phyloP scores from a whole-genome alignment of 2,797 vertebrate species.

The Falco berigora region DNA sequence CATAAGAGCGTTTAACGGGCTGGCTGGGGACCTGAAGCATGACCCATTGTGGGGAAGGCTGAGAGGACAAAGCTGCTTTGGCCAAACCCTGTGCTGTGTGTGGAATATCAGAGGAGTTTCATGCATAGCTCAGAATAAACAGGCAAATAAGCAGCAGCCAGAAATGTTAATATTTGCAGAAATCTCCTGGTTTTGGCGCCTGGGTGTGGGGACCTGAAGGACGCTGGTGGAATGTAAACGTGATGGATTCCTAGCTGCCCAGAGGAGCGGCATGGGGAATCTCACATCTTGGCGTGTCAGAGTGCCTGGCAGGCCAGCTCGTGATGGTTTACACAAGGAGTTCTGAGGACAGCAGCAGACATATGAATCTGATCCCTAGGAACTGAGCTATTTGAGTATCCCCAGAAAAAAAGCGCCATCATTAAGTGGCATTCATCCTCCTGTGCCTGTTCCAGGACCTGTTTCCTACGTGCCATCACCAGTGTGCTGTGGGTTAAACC shows the following conservation, averaged over 20 bases:
- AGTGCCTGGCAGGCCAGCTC: not conserved
- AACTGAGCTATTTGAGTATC: not conserved
- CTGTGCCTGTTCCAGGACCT: not conserved
- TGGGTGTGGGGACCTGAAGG: not conserved
- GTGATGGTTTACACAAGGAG: not conserved
- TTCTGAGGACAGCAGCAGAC: not conserved
- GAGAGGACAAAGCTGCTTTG: not conserved
- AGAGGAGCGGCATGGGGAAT: not conserved
- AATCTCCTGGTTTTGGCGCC: not conserved
- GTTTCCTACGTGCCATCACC: not conserved
- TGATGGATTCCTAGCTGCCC: not conserved
- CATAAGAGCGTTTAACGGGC: not conserved
- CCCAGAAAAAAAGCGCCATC: not conserved
- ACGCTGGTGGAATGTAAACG: not conserved
- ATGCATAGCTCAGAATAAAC: not conserved
- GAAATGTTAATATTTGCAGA: constrained; percentile 30
- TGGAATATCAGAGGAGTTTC: not conserved
- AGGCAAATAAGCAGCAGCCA: not conserved
- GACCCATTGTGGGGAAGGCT: not conserved
- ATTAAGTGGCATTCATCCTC: not conserved
- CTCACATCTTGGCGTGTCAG: not conserved
- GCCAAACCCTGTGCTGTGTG: not conserved
- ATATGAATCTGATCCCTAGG: not conserved
- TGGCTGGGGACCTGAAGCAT: not conserved
- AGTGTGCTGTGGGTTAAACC: not conserved